phyloP scores from a whole-genome alignment of 2,113 vertebrate genomes.

The Hippolais icterina region DNA sequence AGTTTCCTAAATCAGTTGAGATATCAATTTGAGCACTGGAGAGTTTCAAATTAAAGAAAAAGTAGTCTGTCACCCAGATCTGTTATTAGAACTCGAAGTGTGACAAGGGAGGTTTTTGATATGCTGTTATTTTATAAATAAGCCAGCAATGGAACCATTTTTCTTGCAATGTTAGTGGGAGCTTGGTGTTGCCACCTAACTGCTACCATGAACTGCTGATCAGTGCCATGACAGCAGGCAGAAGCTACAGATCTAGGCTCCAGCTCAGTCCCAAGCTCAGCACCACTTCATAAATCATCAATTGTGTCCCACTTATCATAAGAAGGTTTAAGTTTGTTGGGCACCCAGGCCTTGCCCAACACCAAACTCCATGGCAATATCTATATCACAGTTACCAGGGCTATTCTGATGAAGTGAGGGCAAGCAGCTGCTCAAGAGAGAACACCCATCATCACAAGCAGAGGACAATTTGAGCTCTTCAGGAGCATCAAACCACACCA shows the following conservation, averaged over 20 bases:
- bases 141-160: neutral
- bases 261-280: neutral
- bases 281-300: neutral
- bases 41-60: neutral
- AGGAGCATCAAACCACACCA: neutral
- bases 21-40: neutral
- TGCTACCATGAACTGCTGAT: neutral
- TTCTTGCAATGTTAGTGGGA: neutral
- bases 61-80: neutral
- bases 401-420: neutral
- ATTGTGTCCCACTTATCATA: neutral
- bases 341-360: neutral
- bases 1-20: neutral
- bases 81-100: neutral
- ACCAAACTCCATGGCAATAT: accelerated
- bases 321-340: neutral
- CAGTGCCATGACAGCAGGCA: neutral
- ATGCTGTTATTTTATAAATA: neutral
- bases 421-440: neutral
- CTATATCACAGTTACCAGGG: neutral
- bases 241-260: neutral
- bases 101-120: neutral
- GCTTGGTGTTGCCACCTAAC: neutral
- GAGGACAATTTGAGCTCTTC: neutral
- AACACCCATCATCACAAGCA: neutral